These are phyloP conservation scores for Apeira syringaria DNA, from an alignment of 2,888 invertebrate species.

Conservation along the genomic window DNA sequence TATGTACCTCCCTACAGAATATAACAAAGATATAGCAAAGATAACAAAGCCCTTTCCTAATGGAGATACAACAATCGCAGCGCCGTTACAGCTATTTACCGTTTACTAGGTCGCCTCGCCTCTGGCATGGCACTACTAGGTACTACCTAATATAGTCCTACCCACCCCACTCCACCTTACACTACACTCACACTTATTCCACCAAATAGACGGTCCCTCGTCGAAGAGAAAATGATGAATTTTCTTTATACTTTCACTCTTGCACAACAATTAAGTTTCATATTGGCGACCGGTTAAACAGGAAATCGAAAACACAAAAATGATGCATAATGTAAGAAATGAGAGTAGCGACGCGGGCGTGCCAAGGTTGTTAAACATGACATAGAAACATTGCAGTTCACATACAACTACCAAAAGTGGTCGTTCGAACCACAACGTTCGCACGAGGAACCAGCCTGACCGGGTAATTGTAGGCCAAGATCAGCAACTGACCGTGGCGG, in stretches of 20 bases:
- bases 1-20: too few species aligned
- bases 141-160: too few species aligned
- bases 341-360: not conserved
- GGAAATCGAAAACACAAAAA: not conserved
- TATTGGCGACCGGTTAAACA: constrained; percentile 1
- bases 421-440: constrained; percentile 7
- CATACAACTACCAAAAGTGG: constrained; percentile 4
- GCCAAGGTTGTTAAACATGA: constrained; percentile 11
- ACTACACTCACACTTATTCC: too few species aligned
- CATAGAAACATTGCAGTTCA: not conserved
- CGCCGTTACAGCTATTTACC: too few species aligned
- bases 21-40: too few species aligned
- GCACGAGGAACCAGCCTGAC: constrained; percentile 1
- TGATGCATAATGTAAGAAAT: not conserved
- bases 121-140: too few species aligned
- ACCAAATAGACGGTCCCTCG: too few species aligned
- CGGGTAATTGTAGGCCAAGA: constrained; percentile 27
- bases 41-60: too few species aligned
- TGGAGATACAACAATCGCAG: too few species aligned
- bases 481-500: constrained; percentile 38
- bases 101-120: too few species aligned
- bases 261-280: constrained; percentile 2
- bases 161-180: too few species aligned
- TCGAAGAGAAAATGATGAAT: not conserved
- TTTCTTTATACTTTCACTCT: constrained; percentile 3